Conservation (phyloP, 2,888 invertebrate species). For the Eudasyphora cyanicolor region DNA sequence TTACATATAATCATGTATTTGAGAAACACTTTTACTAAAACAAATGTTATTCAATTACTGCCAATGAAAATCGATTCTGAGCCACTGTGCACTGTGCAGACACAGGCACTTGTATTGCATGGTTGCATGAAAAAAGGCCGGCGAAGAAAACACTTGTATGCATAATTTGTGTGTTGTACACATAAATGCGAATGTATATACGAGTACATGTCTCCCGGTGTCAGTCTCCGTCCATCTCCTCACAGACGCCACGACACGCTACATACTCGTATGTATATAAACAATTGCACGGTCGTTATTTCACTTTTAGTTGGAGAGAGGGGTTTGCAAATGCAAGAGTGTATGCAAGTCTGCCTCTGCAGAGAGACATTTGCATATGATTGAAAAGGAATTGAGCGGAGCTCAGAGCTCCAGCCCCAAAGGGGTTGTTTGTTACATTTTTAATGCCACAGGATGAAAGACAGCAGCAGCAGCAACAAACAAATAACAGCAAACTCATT, state of each 20-base stretch:
- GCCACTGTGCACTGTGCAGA: no score
- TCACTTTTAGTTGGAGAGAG: not conserved
- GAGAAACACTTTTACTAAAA: no score
- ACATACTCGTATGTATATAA: slow-evolving; percentile 7
- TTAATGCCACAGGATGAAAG: slow-evolving; percentile 30
- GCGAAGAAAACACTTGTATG: slow-evolving; percentile 57
- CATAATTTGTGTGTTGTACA: slow-evolving; percentile 65
- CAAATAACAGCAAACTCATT: slow-evolving; percentile 60
- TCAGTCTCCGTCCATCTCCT: not conserved
- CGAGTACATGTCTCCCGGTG: no score
- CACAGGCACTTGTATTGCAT: no score
- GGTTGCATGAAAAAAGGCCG: no score
- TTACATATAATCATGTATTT: not conserved
- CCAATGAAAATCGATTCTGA: no score
- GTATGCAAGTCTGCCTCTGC: not conserved
- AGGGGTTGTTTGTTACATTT: slow-evolving; percentile 26
- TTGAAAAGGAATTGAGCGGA: slow-evolving; percentile 51
- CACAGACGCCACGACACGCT: not conserved
- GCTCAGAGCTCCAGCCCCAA: no score
- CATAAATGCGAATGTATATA: no score
- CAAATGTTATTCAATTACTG: no score
- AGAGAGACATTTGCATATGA: slow-evolving; percentile 37
- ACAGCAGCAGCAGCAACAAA: slow-evolving; percentile 31
- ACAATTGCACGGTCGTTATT: slow-evolving; percentile 22
- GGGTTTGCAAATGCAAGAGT: not conserved